Evolutionary conservation across 1,140 invertebrate genomes (phyloP), one percentile per base, ranked within the genome.

Genomic region (Drosophila lowei): DNA sequence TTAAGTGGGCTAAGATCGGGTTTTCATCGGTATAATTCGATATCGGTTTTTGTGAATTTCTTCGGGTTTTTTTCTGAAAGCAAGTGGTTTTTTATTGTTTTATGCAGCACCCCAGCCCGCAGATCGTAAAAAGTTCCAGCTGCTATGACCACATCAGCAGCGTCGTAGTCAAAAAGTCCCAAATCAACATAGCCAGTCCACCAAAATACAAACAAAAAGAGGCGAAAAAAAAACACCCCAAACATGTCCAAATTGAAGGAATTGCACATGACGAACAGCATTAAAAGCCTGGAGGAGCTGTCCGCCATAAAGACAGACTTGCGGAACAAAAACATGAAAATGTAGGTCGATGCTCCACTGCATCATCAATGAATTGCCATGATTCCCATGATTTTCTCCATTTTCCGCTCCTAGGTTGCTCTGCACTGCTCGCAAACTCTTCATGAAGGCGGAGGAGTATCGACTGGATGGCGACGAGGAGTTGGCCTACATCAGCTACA

Each of bases 401-500:
- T 7, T 15, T 43, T 8, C 16, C 41, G 8, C 3, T 50, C 48
- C 16, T 23, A 90, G 86, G 6, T 63, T 91, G 92, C 92, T 92
- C 25, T 92, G 92, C 66, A 93, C 93, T 56, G 93, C 95, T n/a
- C 89, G 92, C 16, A 93, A 93, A 81, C 88, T 96, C 52, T 93
- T 93, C 64, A 90, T 93, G 28, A 91, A 90, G 47, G 95, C 94
- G 6, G 92, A 95, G 54, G 77, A 93, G 30, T 77, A 91, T 44
- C 91, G 91, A 15, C 79, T 90, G n/a, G 89, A 92, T 21, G 93
- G 94, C 4, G 94, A 96, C 74, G 94, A 96, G 76, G 95, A 96
- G 79, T 73, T 91, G 44, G 94, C 95, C 1, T 97, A 95, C 75
- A 93, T 96, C 23, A 92, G 93, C 38, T 95, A 94, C 61, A 94